phyloP scores from a whole-genome alignment of 2,888 invertebrate genomes.

The Cotesia congregata region DNA sequence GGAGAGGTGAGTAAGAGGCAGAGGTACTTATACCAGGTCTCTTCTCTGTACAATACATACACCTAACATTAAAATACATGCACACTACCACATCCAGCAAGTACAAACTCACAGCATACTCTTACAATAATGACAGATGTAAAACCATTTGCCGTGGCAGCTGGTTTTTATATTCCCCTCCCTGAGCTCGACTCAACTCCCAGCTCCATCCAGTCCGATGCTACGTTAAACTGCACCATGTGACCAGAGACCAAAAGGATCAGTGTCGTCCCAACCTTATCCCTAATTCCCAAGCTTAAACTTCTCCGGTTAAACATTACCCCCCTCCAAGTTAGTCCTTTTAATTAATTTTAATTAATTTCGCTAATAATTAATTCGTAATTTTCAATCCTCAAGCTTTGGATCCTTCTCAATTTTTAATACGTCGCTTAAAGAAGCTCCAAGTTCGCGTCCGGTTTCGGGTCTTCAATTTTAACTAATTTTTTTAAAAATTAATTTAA shows the following conservation, averaged over 20 bases:
- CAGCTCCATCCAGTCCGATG: not conserved
- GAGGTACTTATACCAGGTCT: not conserved
- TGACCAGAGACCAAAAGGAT: conserved; percentile 2
- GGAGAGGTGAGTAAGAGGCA: not conserved
- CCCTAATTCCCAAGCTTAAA: not conserved
- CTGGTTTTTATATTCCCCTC: conserved; percentile 50
- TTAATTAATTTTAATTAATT: too few relatives aligned
- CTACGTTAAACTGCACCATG: conserved; percentile 37
- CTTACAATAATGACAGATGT: conserved; percentile 60
- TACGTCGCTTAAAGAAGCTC: too few relatives aligned
- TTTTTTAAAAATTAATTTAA: too few relatives aligned
- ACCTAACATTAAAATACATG: too few relatives aligned
- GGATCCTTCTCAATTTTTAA: too few relatives aligned
- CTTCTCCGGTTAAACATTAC: not conserved
- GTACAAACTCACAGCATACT: not conserved
- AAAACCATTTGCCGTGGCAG: conserved; percentile 66
- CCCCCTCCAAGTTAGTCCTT: not conserved
- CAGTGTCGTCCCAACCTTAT: not conserved
- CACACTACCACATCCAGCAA: too few relatives aligned
- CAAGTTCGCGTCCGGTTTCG: too few relatives aligned
- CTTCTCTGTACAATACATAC: too few relatives aligned
- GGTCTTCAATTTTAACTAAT: too few relatives aligned
- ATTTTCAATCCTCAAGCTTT: too few relatives aligned
- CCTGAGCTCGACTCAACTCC: conserved; percentile 24
- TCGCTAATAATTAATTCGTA: too few relatives aligned